A percentile compares a stretch with the other conserved stretches of the same genome.
These are phyloP conservation scores for Hedychridium roseum DNA, from an alignment of 2,888 invertebrate genomes.

Conservation along the genomic window DNA sequence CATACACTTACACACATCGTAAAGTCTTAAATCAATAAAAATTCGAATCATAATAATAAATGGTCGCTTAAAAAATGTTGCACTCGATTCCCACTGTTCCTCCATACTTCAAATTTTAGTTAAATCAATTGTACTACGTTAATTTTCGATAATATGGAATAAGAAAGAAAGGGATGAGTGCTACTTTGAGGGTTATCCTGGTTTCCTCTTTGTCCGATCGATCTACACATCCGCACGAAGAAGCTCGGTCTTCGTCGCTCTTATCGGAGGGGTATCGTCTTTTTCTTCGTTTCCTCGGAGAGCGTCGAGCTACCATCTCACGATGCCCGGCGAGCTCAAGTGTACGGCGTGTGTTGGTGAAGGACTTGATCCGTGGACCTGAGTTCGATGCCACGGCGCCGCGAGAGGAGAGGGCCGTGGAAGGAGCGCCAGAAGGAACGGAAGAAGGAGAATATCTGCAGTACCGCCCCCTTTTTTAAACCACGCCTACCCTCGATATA, in stretches of 20 bases:
- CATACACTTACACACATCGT: too few species aligned
- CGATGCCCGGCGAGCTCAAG: slow-evolving; percentile 7
- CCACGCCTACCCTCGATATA: slow-evolving; percentile 59
- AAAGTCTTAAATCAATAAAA: too few species aligned
- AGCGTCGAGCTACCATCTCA: slow-evolving; percentile 13
- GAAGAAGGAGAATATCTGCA: slow-evolving; percentile 36
- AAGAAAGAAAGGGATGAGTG: too few species aligned
- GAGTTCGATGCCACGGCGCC: slow-evolving; percentile 58
- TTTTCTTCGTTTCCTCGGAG: slow-evolving; percentile 4
- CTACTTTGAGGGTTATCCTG: too few species aligned
- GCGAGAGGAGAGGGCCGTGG: slow-evolving; percentile 15
- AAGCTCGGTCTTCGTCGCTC: neutral
- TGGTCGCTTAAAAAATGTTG: too few species aligned
- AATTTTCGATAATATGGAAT: too few species aligned
- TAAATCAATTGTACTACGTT: too few species aligned
- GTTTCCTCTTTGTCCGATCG: too few species aligned
- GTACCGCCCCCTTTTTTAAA: slow-evolving; percentile 60
- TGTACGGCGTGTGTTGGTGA: slow-evolving; percentile 39
- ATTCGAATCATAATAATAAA: too few species aligned
- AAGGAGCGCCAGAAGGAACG: slow-evolving; percentile 16
- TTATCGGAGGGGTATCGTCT: slow-evolving; percentile 2
- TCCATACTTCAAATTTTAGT: too few species aligned
- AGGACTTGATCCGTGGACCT: slow-evolving; percentile 55
- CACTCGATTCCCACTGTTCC: too few species aligned
- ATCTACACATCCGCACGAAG: neutral